Percentiles rank a stretch among this genome's conserved stretches.
phyloP scores from a whole-genome alignment of 2,797 vertebrate genomes.

The Octomys mimax region DNA sequence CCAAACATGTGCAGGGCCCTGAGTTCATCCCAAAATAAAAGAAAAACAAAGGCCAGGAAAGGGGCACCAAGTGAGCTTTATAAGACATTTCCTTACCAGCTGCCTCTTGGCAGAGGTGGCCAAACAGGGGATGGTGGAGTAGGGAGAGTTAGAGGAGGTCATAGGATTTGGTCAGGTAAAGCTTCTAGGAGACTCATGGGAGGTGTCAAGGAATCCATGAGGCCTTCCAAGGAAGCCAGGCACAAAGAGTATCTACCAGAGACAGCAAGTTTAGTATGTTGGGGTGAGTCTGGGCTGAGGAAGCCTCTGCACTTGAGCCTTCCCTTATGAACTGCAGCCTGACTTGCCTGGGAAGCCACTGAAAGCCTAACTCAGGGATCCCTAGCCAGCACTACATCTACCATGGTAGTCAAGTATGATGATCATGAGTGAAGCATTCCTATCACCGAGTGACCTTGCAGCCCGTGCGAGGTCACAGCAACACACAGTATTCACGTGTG shows the following conservation, averaged over 20 bases:
- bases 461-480: no score
- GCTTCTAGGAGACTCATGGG: background rate
- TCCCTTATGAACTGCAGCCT: background rate
- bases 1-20: no score
- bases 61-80: background rate
- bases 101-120: background rate
- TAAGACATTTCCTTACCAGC: background rate
- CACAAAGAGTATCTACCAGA: no score
- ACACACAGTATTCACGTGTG: accelerated
- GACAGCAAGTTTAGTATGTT: background rate
- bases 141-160: background rate
- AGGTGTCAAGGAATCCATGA: background rate
- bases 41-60: background rate
- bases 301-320: background rate
- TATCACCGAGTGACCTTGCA: background rate
- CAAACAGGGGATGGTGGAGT: background rate
- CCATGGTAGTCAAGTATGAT: background rate
- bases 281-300: background rate
- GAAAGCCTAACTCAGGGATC: background rate
- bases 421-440: background rate
- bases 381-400: background rate
- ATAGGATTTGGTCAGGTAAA: background rate
- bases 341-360: background rate
- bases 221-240: background rate
- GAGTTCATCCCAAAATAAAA: background rate